phyloP scores from a whole-genome alignment of 1,140 invertebrate species.

The Sogatella furcifera region DNA sequence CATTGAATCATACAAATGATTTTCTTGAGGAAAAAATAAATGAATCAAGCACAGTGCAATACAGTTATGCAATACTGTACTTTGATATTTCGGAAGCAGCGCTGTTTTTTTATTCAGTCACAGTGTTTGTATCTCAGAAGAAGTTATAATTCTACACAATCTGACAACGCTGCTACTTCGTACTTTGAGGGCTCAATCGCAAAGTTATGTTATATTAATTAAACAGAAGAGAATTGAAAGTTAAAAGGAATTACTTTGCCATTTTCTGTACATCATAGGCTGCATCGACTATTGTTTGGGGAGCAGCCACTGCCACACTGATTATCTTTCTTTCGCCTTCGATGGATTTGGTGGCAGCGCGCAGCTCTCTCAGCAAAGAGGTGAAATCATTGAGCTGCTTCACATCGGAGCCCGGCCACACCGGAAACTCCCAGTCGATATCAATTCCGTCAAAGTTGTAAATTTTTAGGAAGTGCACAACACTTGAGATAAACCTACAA shows the following conservation, averaged over 20 bases:
- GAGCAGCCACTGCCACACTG: conserved; percentile 52
- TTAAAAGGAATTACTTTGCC: conserved; percentile 52
- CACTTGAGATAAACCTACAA: background rate
- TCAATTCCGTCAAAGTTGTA: background rate
- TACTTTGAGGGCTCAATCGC: too few relatives aligned
- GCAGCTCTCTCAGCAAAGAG: background rate
- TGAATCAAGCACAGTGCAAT: too few relatives aligned
- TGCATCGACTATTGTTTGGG: conserved; percentile 51
- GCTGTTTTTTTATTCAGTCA: too few relatives aligned
- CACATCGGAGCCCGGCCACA: background rate
- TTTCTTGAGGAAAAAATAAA: too few relatives aligned
- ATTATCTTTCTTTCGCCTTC: background rate
- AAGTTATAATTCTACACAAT: too few relatives aligned
- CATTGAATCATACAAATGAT: too few relatives aligned
- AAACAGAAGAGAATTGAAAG: too few relatives aligned
- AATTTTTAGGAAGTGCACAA: background rate
- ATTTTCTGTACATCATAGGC: conserved; percentile 66
- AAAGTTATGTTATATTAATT: too few relatives aligned
- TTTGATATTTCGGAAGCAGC: too few relatives aligned
- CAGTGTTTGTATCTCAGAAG: too few relatives aligned
- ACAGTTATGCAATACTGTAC: too few relatives aligned
- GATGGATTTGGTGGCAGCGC: conserved; percentile 34
- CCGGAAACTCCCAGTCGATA: conserved; percentile 5
- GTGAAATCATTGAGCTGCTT: background rate
- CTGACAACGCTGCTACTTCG: too few relatives aligned